A percentile compares a stretch with the other conserved stretches of the same genome.
Evolutionary conservation across 2,797 vertebrate species (phyloP).

Genomic region (Phalanger gymnotis): DNA sequence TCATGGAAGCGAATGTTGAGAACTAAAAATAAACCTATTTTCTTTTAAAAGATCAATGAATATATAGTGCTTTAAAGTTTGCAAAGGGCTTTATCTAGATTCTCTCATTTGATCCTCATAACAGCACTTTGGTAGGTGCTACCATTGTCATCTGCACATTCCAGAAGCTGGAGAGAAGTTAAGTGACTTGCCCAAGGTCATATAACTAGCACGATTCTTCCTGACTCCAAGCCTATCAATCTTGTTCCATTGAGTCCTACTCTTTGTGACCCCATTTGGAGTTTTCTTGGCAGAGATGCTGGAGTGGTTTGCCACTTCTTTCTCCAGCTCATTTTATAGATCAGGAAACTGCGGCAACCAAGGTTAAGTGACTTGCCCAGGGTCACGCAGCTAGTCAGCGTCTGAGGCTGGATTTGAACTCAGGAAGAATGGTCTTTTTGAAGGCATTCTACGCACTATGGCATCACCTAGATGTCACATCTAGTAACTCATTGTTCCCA

Average conservation of each 20-base stretch:
- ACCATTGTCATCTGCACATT: neutral
- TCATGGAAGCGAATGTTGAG: no score
- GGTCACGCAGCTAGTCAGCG: no score
- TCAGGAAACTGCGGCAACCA: no score
- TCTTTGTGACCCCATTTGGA: no score
- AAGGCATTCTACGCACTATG: neutral
- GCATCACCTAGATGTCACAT: no score
- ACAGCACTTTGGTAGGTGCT: neutral
- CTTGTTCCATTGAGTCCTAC: no score
- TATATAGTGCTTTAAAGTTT: neutral
- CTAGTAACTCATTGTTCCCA: neutral
- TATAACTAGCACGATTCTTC: neutral
- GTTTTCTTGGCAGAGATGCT: no score
- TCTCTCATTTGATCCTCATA: neutral
- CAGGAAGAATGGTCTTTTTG: neutral
- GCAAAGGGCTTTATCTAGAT: neutral
- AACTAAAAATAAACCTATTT: no score
- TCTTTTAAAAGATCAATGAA: no score
- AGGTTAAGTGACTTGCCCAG: no score
- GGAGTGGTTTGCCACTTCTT: no score
- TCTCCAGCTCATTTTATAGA: no score
- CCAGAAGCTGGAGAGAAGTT: neutral
- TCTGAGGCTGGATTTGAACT: neutral
- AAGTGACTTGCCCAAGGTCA: neutral
- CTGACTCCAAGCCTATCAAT: neutral